Evolutionary conservation across 2,113 vertebrate species (phyloP), one percentile per base, ranked within the genome.

Genomic region (Ceyx melanurus): DNA sequence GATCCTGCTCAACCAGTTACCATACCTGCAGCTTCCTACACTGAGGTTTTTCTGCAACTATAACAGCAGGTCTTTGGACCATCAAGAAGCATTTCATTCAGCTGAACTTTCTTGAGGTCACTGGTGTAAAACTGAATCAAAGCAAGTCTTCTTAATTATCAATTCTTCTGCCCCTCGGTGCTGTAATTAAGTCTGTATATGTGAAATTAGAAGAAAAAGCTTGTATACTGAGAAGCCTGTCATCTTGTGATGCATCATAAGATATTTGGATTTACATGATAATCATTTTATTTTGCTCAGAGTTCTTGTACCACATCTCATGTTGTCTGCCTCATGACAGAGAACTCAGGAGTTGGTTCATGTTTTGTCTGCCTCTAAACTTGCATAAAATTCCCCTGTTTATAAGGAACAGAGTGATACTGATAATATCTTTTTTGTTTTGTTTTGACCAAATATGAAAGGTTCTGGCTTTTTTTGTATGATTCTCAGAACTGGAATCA

Each of bases 211-310:
- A 90, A 94, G 61, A 86, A 93, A 88, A 94, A 67, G 26, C 26
- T 16, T 45, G 31, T 54, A 45, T 29, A 29, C 33, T 70, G 67
- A 85, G 82, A 92, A 91, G 70, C 42, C 57, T 81, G 45, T 74
- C 57, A 57, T 81, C 92, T 96, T 93, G 89, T 96, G 96, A 92
- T 86, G 40, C 54, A 92, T 93, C 95, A 77, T 57, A 76, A 89
- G 71, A 84, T 76, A 54, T 87, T 64, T 87, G 78, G 35, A 92
- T 87, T 87, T 95, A 93, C 82, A 91, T 64, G 79, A 82, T 42
- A 82, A 81, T 43, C 40, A 26, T 54, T 72, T 82, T 2, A 5
- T 83, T 93, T 56, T 88, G 65, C 56, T 68, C 72, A 80, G 64
- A 5, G 13, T 40, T 93, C 82, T 86, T 81, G 42, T 73, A 43